Base-by-base conservation (phyloP, 2,113 vertebrate species). In the Noturus placidus region DNA sequence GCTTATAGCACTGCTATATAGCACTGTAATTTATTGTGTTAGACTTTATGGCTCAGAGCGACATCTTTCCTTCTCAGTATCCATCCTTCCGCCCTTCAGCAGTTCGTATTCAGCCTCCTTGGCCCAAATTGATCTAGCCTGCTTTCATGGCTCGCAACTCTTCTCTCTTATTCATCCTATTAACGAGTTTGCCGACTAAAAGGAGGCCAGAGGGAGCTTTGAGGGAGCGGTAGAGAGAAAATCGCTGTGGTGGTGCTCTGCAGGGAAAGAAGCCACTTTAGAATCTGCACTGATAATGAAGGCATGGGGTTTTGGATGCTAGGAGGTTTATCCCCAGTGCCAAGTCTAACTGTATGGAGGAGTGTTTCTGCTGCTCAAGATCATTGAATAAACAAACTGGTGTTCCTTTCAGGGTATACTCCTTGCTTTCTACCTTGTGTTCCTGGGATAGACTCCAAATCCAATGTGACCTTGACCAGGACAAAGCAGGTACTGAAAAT, bases 91-190 rank as follows among this genome's bases (percentile, higher is more conserved):
- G 27, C 72, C 63, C 30, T 38, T 54, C 33, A 61, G 35, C 56
- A 46, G 30, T 87, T 83, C 38, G 22, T 63, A 69, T 76, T 86
- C 86, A 27, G 63, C 74, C 84, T 89, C 70, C 77, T 82, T 87
- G 46, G 69, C 79, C 77, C 82, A 83, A 76, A 35, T 85, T 79
- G 78, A 88, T 59, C 84, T 79, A 61, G 84, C 59, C 84, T 86
- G 87, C 82, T 87, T 89, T 88, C 88, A 50, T 79, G 82, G 67
- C 74, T 87, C 57, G 50, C 82, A 85, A 52, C 84, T 72, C 77
- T 88, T 52, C 82, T 81, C 84, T 86, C 84, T 86, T 88, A 88
- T 83, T 87, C 88, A 91, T 78, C 86, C 86, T 87, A 74, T 85
- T 76, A 89, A 91, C 82, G 76, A 70, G 84, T 86, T 88, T 81